phyloP scores from a whole-genome alignment of 1,140 invertebrate species.

The Heliconius nattereri region DNA sequence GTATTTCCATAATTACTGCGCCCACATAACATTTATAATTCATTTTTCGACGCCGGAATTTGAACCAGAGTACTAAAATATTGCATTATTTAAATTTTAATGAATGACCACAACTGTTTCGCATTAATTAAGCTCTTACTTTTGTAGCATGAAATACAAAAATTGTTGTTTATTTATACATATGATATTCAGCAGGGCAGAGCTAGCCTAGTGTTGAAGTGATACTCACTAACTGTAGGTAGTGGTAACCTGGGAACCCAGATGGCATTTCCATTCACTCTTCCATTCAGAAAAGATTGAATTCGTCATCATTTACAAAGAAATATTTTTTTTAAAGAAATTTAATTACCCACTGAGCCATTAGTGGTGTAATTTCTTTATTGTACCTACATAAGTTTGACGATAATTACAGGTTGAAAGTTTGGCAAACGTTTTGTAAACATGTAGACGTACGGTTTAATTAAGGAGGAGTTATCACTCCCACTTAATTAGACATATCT shows the following conservation, averaged over 20 bases:
- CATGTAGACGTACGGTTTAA: neutral
- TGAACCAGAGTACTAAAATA: neutral
- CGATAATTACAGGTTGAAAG: constrained; percentile 1
- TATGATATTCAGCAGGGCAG: too few species aligned
- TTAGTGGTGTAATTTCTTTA: neutral
- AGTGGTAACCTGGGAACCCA: too few species aligned
- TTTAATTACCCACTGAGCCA: neutral
- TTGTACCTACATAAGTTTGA: neutral
- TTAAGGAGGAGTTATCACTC: neutral
- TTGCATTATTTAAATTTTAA: constrained; percentile 17
- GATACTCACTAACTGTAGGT: too few species aligned
- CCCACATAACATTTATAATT: constrained; percentile 14
- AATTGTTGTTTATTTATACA: too few species aligned
- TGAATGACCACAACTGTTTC: constrained; percentile 19
- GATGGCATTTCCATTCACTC: too few species aligned
- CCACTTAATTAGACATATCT: neutral
- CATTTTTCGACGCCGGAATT: constrained; percentile 16
- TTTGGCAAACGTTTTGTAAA: neutral
- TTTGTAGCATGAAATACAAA: neutral
- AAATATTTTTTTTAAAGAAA: too few species aligned
- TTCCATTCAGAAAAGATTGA: too few species aligned
- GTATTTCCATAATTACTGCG: constrained; percentile 1
- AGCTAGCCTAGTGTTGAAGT: neutral
- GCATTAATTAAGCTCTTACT: constrained; percentile 22
- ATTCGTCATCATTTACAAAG: too few species aligned